Percentiles rank a stretch among this genome's conserved stretches.
phyloP scores from a whole-genome alignment of 2,113 vertebrate species.

The Phalacrocorax brasilianus region DNA sequence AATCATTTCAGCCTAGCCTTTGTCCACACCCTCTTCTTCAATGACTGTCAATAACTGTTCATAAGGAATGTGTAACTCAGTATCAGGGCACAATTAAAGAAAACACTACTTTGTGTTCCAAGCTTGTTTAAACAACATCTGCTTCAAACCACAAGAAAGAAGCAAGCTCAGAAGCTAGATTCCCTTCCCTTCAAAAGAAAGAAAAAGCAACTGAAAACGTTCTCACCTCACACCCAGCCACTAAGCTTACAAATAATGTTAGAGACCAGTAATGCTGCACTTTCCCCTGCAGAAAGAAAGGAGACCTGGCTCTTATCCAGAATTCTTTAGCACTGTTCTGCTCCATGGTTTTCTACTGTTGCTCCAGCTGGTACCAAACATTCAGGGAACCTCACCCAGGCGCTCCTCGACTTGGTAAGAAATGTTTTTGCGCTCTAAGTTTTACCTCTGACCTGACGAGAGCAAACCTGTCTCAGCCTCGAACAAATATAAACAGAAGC shows the following conservation, averaged over 20 bases:
- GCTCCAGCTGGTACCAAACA: neutral
- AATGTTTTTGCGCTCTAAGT: neutral
- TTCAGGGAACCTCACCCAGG: neutral
- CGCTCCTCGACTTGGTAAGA: fast-evolving
- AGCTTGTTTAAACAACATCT: neutral
- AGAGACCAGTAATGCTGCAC: neutral
- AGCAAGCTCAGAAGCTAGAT: neutral
- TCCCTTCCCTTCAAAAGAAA: neutral
- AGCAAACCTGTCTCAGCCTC: neutral
- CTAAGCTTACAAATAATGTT: neutral
- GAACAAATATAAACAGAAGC: neutral
- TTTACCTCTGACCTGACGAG: neutral
- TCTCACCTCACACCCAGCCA: neutral
- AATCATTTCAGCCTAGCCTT: neutral
- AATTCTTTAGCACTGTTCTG: neutral
- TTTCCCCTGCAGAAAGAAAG: neutral
- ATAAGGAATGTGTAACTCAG: neutral
- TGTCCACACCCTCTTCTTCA: neutral
- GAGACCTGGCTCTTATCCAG: neutral
- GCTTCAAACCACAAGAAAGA: neutral
- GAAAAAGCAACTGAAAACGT: fast-evolving
- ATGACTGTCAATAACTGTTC: neutral
- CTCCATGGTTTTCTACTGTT: neutral
- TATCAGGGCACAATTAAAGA: neutral
- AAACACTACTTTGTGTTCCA: neutral